These are phyloP conservation scores for Caenorhabditis sp. DNA, from an alignment of 2,888 invertebrate genomes.

Conservation along the genomic window DNA sequence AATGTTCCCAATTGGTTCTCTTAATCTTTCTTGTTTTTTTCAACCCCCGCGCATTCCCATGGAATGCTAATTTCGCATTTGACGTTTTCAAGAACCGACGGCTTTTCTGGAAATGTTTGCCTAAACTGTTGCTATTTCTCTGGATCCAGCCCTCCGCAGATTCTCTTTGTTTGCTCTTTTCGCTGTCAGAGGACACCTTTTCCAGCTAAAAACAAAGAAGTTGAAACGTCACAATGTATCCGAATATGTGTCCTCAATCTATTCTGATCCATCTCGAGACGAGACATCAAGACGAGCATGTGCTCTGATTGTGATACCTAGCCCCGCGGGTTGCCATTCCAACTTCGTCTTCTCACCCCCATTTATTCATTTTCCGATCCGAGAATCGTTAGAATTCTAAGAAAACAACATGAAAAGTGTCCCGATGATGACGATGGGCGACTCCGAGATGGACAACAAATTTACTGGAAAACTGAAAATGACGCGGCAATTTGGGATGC, in stretches of 20 bases:
- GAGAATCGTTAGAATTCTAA: not conserved
- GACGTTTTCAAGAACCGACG: too few species aligned
- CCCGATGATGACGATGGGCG: not conserved
- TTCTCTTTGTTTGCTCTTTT: not conserved
- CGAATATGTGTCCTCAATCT: not conserved
- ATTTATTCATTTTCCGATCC: constrained; percentile 1
- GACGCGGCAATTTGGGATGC: not conserved
- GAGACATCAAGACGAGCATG: not conserved
- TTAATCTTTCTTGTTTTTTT: too few species aligned
- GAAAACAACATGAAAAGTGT: constrained; percentile 1
- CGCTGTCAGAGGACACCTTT: not conserved
- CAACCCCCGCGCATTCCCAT: too few species aligned
- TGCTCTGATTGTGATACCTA: too few species aligned
- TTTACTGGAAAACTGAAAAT: constrained; percentile 22
- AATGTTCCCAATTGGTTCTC: too few species aligned
- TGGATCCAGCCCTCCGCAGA: too few species aligned
- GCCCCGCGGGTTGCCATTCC: too few species aligned
- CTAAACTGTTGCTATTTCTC: too few species aligned
- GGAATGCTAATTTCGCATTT: too few species aligned
- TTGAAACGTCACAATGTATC: not conserved
- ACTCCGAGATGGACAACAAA: too few species aligned
- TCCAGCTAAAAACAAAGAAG: not conserved
- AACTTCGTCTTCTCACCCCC: not conserved
- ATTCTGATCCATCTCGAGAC: not conserved
- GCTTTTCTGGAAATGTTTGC: too few species aligned